phyloP scores from a whole-genome alignment of 2,113 vertebrate species.

The Hippocampus comes region DNA sequence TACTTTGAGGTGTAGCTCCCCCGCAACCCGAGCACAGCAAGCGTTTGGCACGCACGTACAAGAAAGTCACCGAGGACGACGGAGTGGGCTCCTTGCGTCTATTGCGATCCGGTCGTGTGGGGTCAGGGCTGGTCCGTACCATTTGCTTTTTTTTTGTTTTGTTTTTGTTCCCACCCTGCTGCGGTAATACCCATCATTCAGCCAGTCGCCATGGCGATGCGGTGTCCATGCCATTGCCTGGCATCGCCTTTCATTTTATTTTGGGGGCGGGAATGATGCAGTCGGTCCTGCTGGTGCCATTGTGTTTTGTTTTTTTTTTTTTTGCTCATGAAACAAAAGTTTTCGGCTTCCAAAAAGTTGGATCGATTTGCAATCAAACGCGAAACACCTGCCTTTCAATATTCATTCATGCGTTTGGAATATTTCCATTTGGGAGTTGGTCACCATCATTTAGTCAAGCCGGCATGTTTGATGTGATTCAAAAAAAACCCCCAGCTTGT shows the following conservation, averaged over 20 bases:
- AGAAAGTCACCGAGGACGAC: not conserved
- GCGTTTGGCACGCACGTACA: not conserved
- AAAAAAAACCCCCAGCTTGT: not conserved
- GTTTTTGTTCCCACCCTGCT: conserved; percentile 1
- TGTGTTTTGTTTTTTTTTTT: not conserved
- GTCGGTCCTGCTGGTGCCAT: conserved; percentile 50
- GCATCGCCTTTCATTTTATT: conserved; percentile 9
- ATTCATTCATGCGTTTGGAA: not conserved
- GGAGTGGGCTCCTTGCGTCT: not conserved
- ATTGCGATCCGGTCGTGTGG: not conserved
- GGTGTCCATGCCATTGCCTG: conserved; percentile 42
- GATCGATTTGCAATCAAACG: not conserved
- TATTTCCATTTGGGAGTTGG: not conserved
- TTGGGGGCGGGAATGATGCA: not conserved
- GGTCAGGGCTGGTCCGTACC: not conserved
- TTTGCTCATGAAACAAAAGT: conserved; percentile 18
- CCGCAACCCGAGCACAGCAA: conserved; percentile 11
- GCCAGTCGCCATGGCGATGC: conserved; percentile 54
- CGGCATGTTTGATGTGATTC: not conserved
- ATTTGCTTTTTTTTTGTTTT: not conserved
- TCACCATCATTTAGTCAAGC: not conserved
- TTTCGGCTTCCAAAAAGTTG: not conserved
- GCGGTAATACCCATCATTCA: conserved; percentile 13
- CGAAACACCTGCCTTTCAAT: not conserved
- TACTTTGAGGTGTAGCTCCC: conserved; percentile 19